phyloP scores from a whole-genome alignment of 2,797 vertebrate species.

The Myripristis murdjan region DNA sequence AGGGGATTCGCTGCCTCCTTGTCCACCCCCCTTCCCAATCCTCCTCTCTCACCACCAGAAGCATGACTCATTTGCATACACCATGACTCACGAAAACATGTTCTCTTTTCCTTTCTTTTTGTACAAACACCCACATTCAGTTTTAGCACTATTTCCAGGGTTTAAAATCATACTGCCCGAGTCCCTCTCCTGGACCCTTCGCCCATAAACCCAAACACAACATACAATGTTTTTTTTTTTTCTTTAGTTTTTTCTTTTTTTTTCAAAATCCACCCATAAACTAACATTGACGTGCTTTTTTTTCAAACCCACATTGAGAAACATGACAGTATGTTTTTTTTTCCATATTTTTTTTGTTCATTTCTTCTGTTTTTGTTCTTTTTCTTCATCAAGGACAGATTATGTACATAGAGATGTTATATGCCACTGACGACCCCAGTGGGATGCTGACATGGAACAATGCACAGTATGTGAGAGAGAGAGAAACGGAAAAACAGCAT shows the following conservation, averaged over 20 bases:
- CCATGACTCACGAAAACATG: slow-evolving; percentile 43
- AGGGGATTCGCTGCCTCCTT: slow-evolving; percentile 33
- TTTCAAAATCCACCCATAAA: slow-evolving; percentile 85
- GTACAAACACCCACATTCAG: slow-evolving; percentile 55
- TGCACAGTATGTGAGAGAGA: slow-evolving; percentile 32
- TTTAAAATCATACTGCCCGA: slow-evolving; percentile 23
- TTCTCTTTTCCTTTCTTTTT: slow-evolving; percentile 50
- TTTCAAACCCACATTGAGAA: slow-evolving; percentile 84
- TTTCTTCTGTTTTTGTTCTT: slow-evolving; percentile 61
- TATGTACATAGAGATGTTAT: slow-evolving; percentile 85
- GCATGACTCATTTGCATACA: slow-evolving; percentile 44
- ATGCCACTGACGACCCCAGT: slow-evolving; percentile 70
- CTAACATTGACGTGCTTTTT: slow-evolving; percentile 85
- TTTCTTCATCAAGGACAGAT: slow-evolving; percentile 81
- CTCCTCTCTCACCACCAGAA: slow-evolving; percentile 28
- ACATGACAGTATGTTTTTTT: slow-evolving; percentile 77
- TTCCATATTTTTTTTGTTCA: slow-evolving; percentile 57
- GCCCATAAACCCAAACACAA: slow-evolving; percentile 65
- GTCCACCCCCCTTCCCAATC: slow-evolving; percentile 11
- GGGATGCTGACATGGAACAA: slow-evolving; percentile 56
- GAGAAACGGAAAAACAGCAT: slow-evolving; percentile 30
- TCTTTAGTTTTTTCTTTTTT: slow-evolving; percentile 64
- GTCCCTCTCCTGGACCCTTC: slow-evolving; percentile 17
- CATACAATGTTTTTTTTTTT: slow-evolving; percentile 59
- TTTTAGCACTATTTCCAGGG: slow-evolving; percentile 23